Base-by-base conservation (phyloP, 1,140 invertebrate genomes). In the Lepeophtheirus salmonis region DNA sequence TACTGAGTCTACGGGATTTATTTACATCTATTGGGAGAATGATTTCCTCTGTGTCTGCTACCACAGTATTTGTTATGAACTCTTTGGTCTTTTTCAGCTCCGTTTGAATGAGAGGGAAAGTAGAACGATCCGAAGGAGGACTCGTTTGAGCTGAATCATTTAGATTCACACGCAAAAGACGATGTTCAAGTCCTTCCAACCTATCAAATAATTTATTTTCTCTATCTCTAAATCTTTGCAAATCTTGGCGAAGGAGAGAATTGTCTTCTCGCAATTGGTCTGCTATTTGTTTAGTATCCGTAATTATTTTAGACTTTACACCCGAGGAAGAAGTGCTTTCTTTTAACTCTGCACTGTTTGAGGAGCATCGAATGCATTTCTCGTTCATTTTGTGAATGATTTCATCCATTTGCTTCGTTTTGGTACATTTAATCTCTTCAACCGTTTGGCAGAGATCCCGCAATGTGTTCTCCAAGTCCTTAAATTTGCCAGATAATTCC, bases 211-310 rank as follows among this genome's bases (percentile, higher is more conserved):
- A 17, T 24, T 48, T 20, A 3, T n/a, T 1, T n/a, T 57, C 55
- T 41, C 55, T 57, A 25, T 57, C 26, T 18, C 55, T 24, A 41
- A n/a, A 57, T 20, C 16, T 13, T 14, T 57, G 23, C 26, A 57
- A 57, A 4, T 57, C 55, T 21, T 30, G 22, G 3, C 55, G 13
- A 21, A 57, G 55, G 4, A 26, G 55, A 3, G 17, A 30, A 30
- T 57, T 57, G 21, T 57, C 55, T 30, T 57, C 55, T 3, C 55
- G 55, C 16, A 57, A 23, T 57, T 57, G 55, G n/a, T 41, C 26
- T 17, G 55, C 20, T 41, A 41, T 41, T 41, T 41, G 30, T 41
- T 41, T 41, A 10, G 30, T 41, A 10, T 41, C 30, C 6, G 30
- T 10, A 41, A n/a, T 41, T n/a, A 10, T 41, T 41, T 10, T 41